Evolutionary conservation across 2,113 vertebrate genomes (phyloP), one percentile per base, ranked within the genome.

Genomic region (Gopherus flavomarginatus): DNA sequence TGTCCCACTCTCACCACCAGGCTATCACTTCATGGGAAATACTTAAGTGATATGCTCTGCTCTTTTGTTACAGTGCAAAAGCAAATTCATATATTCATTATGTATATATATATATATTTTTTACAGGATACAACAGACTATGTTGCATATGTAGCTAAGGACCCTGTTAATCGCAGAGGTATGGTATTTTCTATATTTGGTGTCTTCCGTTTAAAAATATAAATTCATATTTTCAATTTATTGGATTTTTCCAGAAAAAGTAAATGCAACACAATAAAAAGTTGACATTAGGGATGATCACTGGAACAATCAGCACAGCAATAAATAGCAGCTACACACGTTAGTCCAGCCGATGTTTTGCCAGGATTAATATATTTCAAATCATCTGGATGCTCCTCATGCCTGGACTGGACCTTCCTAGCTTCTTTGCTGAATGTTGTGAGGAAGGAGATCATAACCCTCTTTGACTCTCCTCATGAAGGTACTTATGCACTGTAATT

Each of bases 91-190:
- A 49, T 78, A 89, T 88, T 97, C 69, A 96, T 24, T 79, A 29
- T 59, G 65, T 14, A 3, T 95, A 8, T 82, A 52, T 96, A 77
- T 59, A 79, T 95, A 57, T 95, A 86, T 95, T 92, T 95, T 95
- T 96, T 87, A 89, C 91, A 99, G 99, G 99, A 99, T 98, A 99
- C 99, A 56, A 99, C 99, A 53, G 99, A 99, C 98, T 99, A 98
- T 80, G 99, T 99, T 95, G 99, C 99, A 8, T 99, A 99, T 90
- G 99, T 99, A 95, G 99, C 99, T 89, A 99, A 99, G 97, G 99
- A 99, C 97, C 99, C 99, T 81, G 99, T 99, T 31, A 99, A 99
- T 97, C 99, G 99, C 95, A 98, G 99, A 99, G 99, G 99, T 99
- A 98, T 98, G 98, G 92, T 90, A 83, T 88, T 95, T 88, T 81